phyloP scores from a whole-genome alignment of 2,113 vertebrate species.

The Mandrillus leucophaeus region DNA sequence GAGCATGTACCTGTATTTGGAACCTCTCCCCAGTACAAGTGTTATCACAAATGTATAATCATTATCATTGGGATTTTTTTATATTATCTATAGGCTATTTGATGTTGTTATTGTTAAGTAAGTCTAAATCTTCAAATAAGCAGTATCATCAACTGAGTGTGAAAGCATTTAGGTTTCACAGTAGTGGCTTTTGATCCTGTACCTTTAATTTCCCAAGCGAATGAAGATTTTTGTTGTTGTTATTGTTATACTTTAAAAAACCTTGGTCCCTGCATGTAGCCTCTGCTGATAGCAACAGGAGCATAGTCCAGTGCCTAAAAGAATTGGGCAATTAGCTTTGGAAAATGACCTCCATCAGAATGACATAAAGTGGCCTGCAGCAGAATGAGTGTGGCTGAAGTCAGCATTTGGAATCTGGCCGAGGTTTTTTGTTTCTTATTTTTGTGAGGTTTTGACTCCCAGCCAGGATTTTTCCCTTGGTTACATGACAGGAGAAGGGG shows the following conservation, averaged over 20 bases:
- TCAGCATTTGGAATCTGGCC: neutral
- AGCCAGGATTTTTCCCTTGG: neutral
- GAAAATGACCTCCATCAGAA: constrained; percentile 13
- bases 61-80: neutral
- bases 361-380: neutral
- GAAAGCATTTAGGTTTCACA: constrained; percentile 68
- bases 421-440: neutral
- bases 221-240: neutral
- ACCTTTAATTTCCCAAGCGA: constrained; percentile 76
- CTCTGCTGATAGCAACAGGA: neutral
- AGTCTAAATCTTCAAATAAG: neutral
- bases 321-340: neutral
- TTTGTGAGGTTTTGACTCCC: constrained; percentile 21
- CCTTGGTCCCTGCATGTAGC: neutral
- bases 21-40: neutral
- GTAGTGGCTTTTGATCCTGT: constrained; percentile 66
- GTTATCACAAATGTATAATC: neutral
- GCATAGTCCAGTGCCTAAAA: neutral
- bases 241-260: neutral
- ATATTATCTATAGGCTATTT: neutral
- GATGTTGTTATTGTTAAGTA: neutral
- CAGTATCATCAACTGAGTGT: constrained; percentile 1
- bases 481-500: neutral
- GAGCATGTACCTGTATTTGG: neutral
- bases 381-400: neutral